Base-by-base conservation (phyloP, 2,888 invertebrate species). In the Sphaerophoria rueppellii region DNA sequence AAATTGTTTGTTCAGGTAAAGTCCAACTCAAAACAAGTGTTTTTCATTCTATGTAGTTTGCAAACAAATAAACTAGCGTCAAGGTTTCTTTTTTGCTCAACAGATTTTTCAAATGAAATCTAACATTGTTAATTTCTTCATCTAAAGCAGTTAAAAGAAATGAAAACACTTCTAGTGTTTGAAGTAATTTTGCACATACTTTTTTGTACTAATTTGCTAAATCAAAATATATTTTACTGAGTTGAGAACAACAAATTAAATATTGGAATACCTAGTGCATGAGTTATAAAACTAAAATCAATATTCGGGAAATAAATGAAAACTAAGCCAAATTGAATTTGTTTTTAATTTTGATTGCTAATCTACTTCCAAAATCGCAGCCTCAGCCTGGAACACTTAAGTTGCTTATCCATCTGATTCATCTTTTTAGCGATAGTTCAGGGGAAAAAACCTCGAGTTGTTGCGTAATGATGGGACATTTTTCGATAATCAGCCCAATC, bases 271-370 rank as follows among this genome's bases (percentile, higher is more conserved):
- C 58, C 67, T 69, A 63, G 63, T 50, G 57, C 69, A 67, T 77
- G 4, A 37, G 35, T 34, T n/a, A 48, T 67, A 60, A 80, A 70
- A 35, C n/a, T 65, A 65, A 76, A 67, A 65, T 43, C 52, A 83
- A 60, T 35, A 50, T 75, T 71, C 75, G 79, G 75, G 74, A 79
- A 83, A 83, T 83, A 83, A 83, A 83, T 79, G 52, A 79, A 75
- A 83, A 67, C 55, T 75, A 79, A 74, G 58, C 76, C 24, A 46
- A 14, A 34, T 67, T 12, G 40, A 4, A 11, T 12, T n/a, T 40
- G 37, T 67, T 32, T 54, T 67, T 54, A n/a, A 5, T 32, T 54
- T 50, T 63, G 35, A 24, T 9, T 40, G 2, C 24, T 24, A 2
- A 24, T 24, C 24, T 2, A 24, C 24, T 24, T 24, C 24, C 1